Evolutionary conservation across 2,797 vertebrate species (phyloP), one percentile per base, ranked within the genome.

Genomic region (Artibeus lituratus): DNA sequence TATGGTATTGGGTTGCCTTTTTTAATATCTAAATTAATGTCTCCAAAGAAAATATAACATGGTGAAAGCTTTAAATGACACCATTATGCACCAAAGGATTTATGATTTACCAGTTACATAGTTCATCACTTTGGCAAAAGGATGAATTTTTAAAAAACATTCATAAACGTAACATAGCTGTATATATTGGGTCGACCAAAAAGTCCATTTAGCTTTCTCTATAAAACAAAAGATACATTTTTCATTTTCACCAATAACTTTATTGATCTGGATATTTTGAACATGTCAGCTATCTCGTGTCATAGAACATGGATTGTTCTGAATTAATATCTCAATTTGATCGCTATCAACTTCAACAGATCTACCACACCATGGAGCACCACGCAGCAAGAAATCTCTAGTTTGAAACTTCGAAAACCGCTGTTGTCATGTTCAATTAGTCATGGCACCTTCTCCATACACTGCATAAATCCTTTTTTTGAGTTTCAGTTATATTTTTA

Each of bases 81-180:
- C 98, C 97, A 98, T 97, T 97, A 98, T 96, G 98, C 98, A 98
- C 98, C 98, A 98, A 98, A 98, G 97, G 98, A 98, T 98, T 98
- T 96, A 98, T 97, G 98, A 98, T 98, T 98, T 80, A 99, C 98
- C 98, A 98, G 94, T 98, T 98, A 98, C 98, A 98, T 98, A 99
- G 97, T 99, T 98, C 98, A 98, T 98, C 96, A 97, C 98, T 99
- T 99, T 99, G 99, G 99, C 99, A 99, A 99, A 99, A 99, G 98
- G 98, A 98, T 98, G 98, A 98, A 97, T 97, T 97, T 98, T 99
- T 98, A 96, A 95, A 98, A 99, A 99, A 99, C 99, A 99, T 99
- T 99, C 99, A 99, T 99, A 98, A 99, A 99, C 98, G 98, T 98
- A 99, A 99, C 98, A 98, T 98, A 99, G 99, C 98, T 99, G 98